Conservation (phyloP, 2,888 invertebrate genomes). For the Cantharis rustica region DNA sequence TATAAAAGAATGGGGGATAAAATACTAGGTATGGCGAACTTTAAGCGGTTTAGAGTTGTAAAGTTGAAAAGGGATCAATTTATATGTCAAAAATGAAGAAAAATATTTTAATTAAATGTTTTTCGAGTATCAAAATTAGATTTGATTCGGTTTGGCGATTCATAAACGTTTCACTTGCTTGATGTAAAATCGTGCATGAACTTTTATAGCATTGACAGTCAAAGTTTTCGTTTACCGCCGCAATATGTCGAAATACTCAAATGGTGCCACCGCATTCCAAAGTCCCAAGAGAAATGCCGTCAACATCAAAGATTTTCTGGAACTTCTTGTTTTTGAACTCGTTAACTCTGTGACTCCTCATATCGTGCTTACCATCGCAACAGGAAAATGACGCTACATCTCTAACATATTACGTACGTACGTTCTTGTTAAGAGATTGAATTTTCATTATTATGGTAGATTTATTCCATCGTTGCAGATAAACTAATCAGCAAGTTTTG, state of each 20-base stretch:
- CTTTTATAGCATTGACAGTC: conserved; percentile 19
- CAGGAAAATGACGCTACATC: conserved; percentile 22
- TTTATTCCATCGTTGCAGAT: conserved; percentile 36
- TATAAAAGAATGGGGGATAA: not conserved
- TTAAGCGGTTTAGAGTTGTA: not conserved
- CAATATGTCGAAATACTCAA: conserved; percentile 27
- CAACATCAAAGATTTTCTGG: conserved; percentile 26
- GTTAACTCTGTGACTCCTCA: conserved; percentile 32
- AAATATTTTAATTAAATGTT: not conserved
- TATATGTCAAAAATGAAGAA: not conserved
- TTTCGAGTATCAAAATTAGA: not conserved
- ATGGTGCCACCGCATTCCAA: conserved; percentile 4
- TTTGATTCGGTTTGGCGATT: not conserved
- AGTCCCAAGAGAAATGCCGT: conserved; percentile 23
- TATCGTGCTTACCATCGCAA: conserved; percentile 38
- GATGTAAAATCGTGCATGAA: not conserved
- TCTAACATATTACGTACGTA: conserved; percentile 8
- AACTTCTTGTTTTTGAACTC: conserved; percentile 26
- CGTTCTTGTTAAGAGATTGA: conserved; percentile 37
- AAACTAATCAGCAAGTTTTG: conserved; percentile 21
- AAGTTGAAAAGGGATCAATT: not conserved
- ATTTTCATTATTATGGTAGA: conserved; percentile 40
- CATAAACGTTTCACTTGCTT: not conserved
- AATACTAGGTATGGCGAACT: not conserved
- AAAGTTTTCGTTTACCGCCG: conserved; percentile 24